Base-by-base conservation (phyloP, 1,140 invertebrate species). In the Anoplolepis gracilipes region DNA sequence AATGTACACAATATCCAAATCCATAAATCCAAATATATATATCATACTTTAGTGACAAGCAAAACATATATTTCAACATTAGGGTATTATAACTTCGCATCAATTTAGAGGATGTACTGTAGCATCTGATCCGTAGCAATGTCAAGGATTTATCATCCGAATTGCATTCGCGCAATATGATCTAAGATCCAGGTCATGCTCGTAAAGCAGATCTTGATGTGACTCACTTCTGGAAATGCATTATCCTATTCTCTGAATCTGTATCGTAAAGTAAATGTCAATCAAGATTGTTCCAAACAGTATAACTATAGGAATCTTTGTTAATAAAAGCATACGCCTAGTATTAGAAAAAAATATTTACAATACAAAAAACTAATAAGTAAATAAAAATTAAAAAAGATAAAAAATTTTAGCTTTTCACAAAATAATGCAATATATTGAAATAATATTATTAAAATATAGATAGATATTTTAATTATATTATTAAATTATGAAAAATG, bases 121-220 rank as follows among this genome's bases (percentile, higher is more conserved):
- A n/a, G n/a, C 46, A 81, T 81, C 65, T 70, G 53, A 81, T 72
- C 49, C 49, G 49, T 11, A 25, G 67, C 78, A 53, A 72, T 72
- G 78, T 81, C 65, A 81, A 59, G 65, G 65, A 81, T 81, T 81
- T 46, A 81, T 81, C 78, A 70, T 81, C 65, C 53, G n/a, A 81
- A 81, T 81, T 81, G 25, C 49, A 42, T 70, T 70, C 25, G 53
- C n/a, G 25, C 72, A 81, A 81, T 81, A 81, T 19, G 65, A 81
- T 70, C 64, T 81, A 70, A 81, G 64, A 81, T 70, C 77, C 65
- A 49, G 64, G 77, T 81, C 77, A 81, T 30, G 77, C 49, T 70
- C 64, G 19, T 81, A 81, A 72, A 81, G 78, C 78, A 59, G 36
- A 72, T 72, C 65, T 72, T 72, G 72, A 59, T 72, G 78, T 59